Evolutionary conservation across 2,113 vertebrate species (phyloP), one percentile per base, ranked within the genome.

Genomic region (Neolamprologus brichardi): DNA sequence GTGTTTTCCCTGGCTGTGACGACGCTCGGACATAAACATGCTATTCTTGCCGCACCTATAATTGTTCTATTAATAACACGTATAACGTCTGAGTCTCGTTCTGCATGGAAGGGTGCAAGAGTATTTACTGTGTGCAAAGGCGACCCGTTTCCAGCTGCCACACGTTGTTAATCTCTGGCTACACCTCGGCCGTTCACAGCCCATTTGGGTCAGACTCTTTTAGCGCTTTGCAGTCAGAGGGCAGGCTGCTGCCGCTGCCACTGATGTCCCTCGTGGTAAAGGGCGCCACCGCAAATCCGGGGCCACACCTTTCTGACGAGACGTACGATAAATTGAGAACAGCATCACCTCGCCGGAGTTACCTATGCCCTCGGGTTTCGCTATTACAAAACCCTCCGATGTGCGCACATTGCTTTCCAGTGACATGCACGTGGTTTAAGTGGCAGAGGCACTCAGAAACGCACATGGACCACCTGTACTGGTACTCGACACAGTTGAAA

Each of bases 1-100:
- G 89, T 93, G 89, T 89, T 93, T 93, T 87, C 82, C 80, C 92
- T 86, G 88, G 91, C 91, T 84, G 87, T 84, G 41, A 75, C 82
- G 85, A 87, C n/a, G 46, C 20, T n/a, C 17, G 88, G 88, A 89
- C 85, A 94, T 92, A 93, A 94, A 92, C 88, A 90, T 91, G 60
- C 90, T 84, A 85, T 94, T 95, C 84, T 89, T 89, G 58, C 89
- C 39, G 20, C 30, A 28, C 56, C 60, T 91, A 83, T 93, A 93
- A 90, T 87, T 86, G 87, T 94, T 89, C 92, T 92, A 91, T 95
- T 95, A 95, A 93, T 94, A 93, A 90, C 88, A 67, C 25, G 75
- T 30, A 58, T 86, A 92, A 82, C 7, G 87, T 87, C 87, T 83
- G 87, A 64, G 64, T 87, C 54, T 84, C 39, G 82, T 81, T 90